These are phyloP conservation scores for Merodon equestris DNA, from an alignment of 2,888 invertebrate genomes.

Conservation along the genomic window DNA sequence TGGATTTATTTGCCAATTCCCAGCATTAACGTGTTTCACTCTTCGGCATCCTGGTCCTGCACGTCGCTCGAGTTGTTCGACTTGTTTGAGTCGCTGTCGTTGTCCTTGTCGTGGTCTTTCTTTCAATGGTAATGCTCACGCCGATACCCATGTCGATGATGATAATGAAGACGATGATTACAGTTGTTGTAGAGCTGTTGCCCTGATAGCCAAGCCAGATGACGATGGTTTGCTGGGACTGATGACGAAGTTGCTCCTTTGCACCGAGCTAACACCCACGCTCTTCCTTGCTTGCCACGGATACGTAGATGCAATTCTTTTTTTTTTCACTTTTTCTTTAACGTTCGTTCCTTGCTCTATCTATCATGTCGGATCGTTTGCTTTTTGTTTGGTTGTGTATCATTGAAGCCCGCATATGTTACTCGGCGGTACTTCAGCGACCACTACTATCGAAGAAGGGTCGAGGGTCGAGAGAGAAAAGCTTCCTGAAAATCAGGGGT, in stretches of 20 bases:
- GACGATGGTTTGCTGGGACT: conserved; percentile 27
- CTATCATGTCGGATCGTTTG: conserved; percentile 31
- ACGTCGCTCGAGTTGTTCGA: conserved; percentile 5
- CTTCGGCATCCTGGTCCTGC: conserved; percentile 29
- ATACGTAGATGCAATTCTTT: conserved; percentile 3
- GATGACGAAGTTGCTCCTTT: conserved; percentile 55
- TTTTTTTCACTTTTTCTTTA: conserved; percentile 30
- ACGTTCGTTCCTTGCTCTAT: neutral
- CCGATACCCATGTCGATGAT: conserved; percentile 45
- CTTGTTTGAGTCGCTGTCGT: neutral
- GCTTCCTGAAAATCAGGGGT: conserved; percentile 5
- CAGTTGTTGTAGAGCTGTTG: conserved; percentile 21
- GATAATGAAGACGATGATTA: conserved; percentile 22
- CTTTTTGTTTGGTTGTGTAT: conserved; percentile 8
- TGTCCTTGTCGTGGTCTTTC: conserved; percentile 2
- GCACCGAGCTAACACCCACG: conserved; percentile 64
- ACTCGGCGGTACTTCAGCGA: neutral
- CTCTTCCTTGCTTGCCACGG: conserved; percentile 16
- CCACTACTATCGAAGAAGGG: too few species aligned
- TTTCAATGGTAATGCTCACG: conserved; percentile 29
- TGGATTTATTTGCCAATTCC: conserved; percentile 68
- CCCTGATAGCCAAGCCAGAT: conserved; percentile 11
- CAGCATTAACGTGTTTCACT: conserved; percentile 64
- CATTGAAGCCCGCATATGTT: conserved; percentile 41
- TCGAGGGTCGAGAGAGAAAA: conserved; percentile 4